These are phyloP conservation scores for Hirundichthys speculiger DNA, from an alignment of 2,113 vertebrate genomes.

Conservation along the genomic window DNA sequence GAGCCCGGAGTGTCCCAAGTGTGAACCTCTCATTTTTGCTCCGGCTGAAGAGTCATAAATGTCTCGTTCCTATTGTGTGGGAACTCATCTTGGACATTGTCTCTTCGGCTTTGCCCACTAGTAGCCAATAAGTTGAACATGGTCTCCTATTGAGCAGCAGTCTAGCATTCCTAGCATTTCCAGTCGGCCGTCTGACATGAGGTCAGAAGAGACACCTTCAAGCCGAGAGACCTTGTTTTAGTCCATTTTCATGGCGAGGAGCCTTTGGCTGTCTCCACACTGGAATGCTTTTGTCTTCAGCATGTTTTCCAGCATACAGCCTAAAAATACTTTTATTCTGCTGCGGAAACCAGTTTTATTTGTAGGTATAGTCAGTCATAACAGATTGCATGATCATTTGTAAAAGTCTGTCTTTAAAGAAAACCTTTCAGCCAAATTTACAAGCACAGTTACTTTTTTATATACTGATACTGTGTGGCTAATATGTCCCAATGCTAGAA, in stretches of 20 bases:
- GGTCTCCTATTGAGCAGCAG: slow-evolving; percentile 82
- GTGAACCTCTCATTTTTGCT: slow-evolving; percentile 71
- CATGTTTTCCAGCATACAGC: slow-evolving; percentile 14
- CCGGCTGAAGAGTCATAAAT: slow-evolving; percentile 80
- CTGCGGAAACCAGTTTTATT: not conserved
- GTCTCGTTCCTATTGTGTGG: slow-evolving; percentile 84
- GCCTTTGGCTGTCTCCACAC: slow-evolving; percentile 59
- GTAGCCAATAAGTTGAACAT: slow-evolving; percentile 85
- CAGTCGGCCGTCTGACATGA: slow-evolving; percentile 78
- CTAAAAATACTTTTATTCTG: slow-evolving; percentile 9
- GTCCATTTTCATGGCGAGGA: slow-evolving; percentile 63
- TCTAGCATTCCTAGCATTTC: slow-evolving; percentile 86
- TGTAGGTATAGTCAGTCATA: no score
- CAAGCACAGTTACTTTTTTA: no score
- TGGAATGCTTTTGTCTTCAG: slow-evolving; percentile 78
- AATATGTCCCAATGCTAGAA: no score
- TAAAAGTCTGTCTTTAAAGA: no score
- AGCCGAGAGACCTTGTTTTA: slow-evolving; percentile 69
- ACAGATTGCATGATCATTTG: no score
- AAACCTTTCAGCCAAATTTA: no score
- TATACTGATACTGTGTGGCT: no score
- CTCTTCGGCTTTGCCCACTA: slow-evolving; percentile 73
- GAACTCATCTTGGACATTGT: slow-evolving; percentile 81
- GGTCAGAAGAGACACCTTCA: slow-evolving; percentile 63
- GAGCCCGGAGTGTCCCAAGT: slow-evolving; percentile 51